Evolutionary conservation across 2,797 vertebrate species (phyloP).

Genomic region (Falco concolor): DNA sequence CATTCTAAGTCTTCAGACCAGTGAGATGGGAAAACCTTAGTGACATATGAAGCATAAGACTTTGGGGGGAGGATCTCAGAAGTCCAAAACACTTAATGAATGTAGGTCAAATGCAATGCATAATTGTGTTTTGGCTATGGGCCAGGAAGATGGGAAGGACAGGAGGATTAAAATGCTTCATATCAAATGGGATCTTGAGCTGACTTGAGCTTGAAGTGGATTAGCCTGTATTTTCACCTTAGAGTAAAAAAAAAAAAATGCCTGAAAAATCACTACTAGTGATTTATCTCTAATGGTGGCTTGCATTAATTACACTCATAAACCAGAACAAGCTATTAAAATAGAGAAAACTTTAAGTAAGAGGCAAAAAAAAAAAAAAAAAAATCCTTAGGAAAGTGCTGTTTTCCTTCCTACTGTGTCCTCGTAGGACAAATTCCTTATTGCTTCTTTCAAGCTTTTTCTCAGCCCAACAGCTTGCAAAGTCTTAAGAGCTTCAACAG

Average conservation of each 20-base stretch:
- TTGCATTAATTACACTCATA: neutral
- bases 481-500: neutral
- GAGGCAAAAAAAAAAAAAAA: neutral
- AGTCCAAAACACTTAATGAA: neutral
- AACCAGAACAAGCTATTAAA: neutral
- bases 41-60: neutral
- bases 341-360: neutral
- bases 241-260: neutral
- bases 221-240: neutral
- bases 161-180: neutral
- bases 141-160: neutral
- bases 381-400: neutral
- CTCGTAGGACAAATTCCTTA: neutral
- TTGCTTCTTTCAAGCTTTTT: neutral
- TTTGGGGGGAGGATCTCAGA: neutral
- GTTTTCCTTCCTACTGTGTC: neutral
- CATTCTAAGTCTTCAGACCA: neutral
- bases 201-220: neutral
- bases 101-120: neutral
- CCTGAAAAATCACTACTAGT: neutral
- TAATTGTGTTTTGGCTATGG: neutral
- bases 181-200: neutral
- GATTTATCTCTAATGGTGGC: neutral
- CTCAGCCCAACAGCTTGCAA: neutral
- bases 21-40: neutral